Evolutionary conservation across 2,113 vertebrate genomes (phyloP).

Genomic region (Falco punctatus): DNA sequence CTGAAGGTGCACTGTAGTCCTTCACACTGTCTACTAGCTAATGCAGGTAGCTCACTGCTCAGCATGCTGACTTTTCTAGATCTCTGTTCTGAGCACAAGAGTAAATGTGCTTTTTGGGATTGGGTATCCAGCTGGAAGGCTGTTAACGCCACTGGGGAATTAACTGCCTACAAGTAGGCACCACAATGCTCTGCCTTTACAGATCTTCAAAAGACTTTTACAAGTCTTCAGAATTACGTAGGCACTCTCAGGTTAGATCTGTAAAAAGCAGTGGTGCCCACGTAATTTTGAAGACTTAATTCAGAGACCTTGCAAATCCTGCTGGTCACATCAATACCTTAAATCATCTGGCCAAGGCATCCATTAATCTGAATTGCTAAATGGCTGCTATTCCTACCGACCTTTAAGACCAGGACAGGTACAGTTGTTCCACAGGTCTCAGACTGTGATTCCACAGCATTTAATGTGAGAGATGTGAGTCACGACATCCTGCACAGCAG

Average conservation of each 20-base stretch:
- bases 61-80: background rate
- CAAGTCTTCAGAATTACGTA: background rate
- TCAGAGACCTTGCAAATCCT: background rate
- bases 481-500: background rate
- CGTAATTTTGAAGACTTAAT: background rate
- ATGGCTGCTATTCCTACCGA: background rate
- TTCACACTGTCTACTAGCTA: background rate
- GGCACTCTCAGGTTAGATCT: background rate
- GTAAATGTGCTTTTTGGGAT: background rate
- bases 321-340: background rate
- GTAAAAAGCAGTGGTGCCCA: background rate
- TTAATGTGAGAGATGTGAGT: background rate
- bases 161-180: background rate
- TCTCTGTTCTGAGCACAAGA: background rate
- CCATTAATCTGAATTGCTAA: background rate
- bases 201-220: background rate
- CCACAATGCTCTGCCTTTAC: background rate
- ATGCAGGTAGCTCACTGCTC: background rate
- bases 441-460: background rate
- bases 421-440: background rate
- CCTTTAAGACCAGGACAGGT: background rate
- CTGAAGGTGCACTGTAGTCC: background rate
- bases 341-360: background rate
- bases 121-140: background rate
- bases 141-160: background rate